A percentile compares a stretch with the other conserved stretches of the same genome.
Conservation (phyloP, 2,113 vertebrate species). For the pig (Sus scrofa) region T2T-Sscrofa CM000817.6:124420001-124420500, state of each 20-base stretch:
- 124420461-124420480: too few species aligned
- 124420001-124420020: rapidly evolving
- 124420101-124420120: not conserved
- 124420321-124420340: not conserved
- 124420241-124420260: not conserved
- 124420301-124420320: not conserved
- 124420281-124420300: not conserved
- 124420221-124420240: not conserved
- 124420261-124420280: not conserved
- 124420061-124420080: not conserved
- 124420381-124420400: not conserved
- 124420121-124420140: rapidly evolving
- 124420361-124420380: not conserved
- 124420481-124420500: too few species aligned
- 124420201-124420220: not conserved
- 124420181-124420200: not conserved
- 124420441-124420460: too few species aligned
- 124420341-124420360: not conserved
- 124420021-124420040: not conserved
- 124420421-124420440: too few species aligned
- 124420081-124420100: not conserved
- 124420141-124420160: not conserved
- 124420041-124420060: not conserved
- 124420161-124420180: not conserved
- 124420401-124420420: too few species aligned